Evolutionary conservation across 2,888 invertebrate genomes (phyloP).

Genomic region (Cybosia mesomella): DNA sequence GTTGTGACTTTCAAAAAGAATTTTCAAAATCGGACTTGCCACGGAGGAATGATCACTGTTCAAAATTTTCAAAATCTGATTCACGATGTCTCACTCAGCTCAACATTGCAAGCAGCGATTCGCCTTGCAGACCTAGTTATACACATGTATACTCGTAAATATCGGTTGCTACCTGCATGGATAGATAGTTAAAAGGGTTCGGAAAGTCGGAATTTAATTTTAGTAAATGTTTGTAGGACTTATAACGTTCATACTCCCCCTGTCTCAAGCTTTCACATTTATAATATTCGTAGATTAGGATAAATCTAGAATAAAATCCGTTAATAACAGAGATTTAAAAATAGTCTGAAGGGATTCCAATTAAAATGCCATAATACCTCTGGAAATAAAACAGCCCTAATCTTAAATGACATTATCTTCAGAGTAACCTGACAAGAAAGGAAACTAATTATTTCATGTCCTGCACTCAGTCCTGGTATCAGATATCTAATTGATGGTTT

Average conservation of each 20-base stretch:
- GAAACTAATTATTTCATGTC: conserved; percentile 3
- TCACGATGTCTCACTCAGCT: no score
- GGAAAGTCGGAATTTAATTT: neutral
- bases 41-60: no score
- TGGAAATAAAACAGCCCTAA: neutral
- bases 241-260: no score
- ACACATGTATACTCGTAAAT: neutral
- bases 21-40: no score
- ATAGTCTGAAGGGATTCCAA: neutral
- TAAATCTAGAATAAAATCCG: neutral
- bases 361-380: neutral
- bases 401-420: conserved; percentile 7
- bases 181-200: neutral
- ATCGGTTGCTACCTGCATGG: neutral
- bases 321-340: neutral
- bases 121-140: no score
- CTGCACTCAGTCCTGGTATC: neutral
- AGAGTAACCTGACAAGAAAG: neutral
- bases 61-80: no score
- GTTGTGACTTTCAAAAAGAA: no score
- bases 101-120: no score
- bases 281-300: neutral
- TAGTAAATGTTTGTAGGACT: neutral
- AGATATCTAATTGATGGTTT: conserved; percentile 2
- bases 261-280: no score